Evolutionary conservation across 2,797 vertebrate genomes (phyloP).

Genomic region (Coracias cyanogaster): DNA sequence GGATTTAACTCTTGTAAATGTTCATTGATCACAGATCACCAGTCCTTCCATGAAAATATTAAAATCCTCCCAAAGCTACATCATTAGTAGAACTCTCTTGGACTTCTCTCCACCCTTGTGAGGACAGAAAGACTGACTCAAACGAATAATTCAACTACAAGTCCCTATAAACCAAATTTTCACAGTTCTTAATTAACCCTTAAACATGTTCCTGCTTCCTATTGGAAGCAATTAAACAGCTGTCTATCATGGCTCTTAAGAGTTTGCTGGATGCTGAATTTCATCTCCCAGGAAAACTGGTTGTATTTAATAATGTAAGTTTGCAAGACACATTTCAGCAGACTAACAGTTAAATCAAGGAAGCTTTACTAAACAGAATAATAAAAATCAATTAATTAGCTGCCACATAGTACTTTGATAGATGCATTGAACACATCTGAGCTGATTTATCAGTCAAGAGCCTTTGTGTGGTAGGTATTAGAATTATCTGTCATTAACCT

Average conservation of each 20-base stretch:
- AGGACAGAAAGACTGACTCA: not conserved
- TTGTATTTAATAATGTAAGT: not conserved
- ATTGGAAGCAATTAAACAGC: not conserved
- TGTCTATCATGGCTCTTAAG: not conserved
- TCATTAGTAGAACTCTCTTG: not conserved
- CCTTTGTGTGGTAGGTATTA: not conserved
- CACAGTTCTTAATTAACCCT: not conserved
- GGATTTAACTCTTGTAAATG: not conserved
- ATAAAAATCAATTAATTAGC: not conserved
- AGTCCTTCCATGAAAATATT: not conserved
- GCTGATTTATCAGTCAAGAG: conserved; percentile 2
- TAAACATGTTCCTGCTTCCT: not conserved
- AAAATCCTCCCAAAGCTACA: rapidly evolving
- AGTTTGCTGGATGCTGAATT: not conserved
- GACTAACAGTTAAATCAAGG: not conserved
- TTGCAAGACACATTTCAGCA: not conserved
- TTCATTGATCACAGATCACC: not conserved
- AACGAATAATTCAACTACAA: not conserved
- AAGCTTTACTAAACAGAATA: not conserved
- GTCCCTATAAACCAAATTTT: not conserved
- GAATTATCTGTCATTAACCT: conserved; percentile 35
- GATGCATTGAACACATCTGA: not conserved
- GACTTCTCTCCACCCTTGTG: not conserved
- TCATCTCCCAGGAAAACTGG: not conserved
- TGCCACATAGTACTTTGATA: not conserved